phyloP scores from a whole-genome alignment of 2,797 vertebrate species.

The Dallia pectoralis region DNA sequence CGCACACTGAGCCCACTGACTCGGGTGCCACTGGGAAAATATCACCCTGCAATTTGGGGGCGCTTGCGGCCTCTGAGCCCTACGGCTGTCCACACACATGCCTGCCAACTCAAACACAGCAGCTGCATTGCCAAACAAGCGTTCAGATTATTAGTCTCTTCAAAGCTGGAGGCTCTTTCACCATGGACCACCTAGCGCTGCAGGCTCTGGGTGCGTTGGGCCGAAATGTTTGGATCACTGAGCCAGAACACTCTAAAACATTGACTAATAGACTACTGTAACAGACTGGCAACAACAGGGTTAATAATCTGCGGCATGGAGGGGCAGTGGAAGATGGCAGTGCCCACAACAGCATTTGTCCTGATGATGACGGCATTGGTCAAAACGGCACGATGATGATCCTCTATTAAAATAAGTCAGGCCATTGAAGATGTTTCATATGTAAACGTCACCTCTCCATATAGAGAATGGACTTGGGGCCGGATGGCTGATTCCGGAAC shows the following conservation, averaged over 20 bases:
- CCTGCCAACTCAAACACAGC: slow-evolving; percentile 45
- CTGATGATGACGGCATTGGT: too few relatives aligned
- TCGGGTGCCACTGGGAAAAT: background rate
- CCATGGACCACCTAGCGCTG: slow-evolving; percentile 13
- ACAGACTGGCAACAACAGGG: background rate
- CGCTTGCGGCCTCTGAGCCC: slow-evolving; percentile 8
- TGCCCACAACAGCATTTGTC: background rate
- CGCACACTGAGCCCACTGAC: background rate
- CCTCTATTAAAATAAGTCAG: background rate
- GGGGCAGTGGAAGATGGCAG: background rate
- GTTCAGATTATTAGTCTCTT: slow-evolving; percentile 39
- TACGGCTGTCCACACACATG: slow-evolving; percentile 16
- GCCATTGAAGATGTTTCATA: background rate
- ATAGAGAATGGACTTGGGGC: background rate
- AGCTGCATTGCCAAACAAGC: slow-evolving; percentile 46
- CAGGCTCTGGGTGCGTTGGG: slow-evolving; percentile 11
- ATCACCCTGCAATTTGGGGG: slow-evolving; percentile 14
- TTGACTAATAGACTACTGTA: background rate
- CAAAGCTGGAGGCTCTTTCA: slow-evolving; percentile 21
- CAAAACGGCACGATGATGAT: background rate
- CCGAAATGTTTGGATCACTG: slow-evolving; percentile 7
- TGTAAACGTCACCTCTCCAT: background rate
- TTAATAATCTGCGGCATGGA: background rate
- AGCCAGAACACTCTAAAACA: background rate
- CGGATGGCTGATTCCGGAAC: slow-evolving; percentile 35